Conservation (phyloP, 2,797 vertebrate genomes). For the Nannoperca obscura region DNA sequence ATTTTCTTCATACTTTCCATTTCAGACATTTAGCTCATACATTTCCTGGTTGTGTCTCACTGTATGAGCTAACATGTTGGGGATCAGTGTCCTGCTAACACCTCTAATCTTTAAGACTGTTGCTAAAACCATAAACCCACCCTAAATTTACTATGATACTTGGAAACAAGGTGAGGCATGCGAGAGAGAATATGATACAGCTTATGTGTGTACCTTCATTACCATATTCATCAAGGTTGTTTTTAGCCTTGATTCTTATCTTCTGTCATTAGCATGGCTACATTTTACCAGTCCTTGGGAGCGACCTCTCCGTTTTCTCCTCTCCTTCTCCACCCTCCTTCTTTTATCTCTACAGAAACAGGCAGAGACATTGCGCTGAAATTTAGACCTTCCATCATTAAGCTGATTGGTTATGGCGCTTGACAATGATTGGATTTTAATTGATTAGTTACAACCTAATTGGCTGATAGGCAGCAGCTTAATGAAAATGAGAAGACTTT, state of each 20-base stretch:
- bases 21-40: slow-evolving; percentile 19
- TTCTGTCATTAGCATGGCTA: slow-evolving; percentile 50
- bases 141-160: not conserved
- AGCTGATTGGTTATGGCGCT: slow-evolving; percentile 74
- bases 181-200: not conserved
- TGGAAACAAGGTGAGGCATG: slow-evolving; percentile 8
- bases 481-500: slow-evolving; percentile 62
- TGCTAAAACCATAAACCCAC: not conserved
- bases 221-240: slow-evolving; percentile 69
- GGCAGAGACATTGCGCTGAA: slow-evolving; percentile 53
- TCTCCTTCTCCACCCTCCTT: slow-evolving; percentile 19
- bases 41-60: not conserved
- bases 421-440: slow-evolving; percentile 82
- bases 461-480: slow-evolving; percentile 69
- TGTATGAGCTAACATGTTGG: not conserved
- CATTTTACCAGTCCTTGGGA: slow-evolving; percentile 57
- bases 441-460: slow-evolving; percentile 82
- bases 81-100: slow-evolving; percentile 16
- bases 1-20: slow-evolving; percentile 22
- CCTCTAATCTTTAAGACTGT: slow-evolving; percentile 10
- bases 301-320: slow-evolving; percentile 46
- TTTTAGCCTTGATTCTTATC: slow-evolving; percentile 61
- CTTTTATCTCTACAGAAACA: slow-evolving; percentile 68
- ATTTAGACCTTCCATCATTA: slow-evolving; percentile 65
- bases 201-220: slow-evolving; percentile 39